Percentiles rank a stretch among this genome's conserved stretches.
These are phyloP conservation scores for Perognathus longimembris DNA, from an alignment of 2,113 vertebrate genomes.

Conservation along the genomic window DNA sequence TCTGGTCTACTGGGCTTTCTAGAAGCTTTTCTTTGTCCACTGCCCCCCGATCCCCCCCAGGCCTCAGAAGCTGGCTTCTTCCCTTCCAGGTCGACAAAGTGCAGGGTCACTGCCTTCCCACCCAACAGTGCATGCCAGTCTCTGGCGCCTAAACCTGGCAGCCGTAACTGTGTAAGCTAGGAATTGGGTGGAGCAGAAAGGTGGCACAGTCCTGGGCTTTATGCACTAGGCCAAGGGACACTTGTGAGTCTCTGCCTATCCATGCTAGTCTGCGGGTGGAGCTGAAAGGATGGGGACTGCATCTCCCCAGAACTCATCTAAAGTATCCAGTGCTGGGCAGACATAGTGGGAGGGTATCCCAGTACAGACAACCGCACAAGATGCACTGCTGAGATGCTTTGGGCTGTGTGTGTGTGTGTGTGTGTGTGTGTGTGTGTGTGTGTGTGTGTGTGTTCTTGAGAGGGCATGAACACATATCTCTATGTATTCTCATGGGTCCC, in stretches of 20 bases:
- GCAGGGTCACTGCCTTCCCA: background rate
- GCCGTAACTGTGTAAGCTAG: background rate
- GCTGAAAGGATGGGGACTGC: background rate
- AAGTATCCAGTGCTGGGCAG: background rate
- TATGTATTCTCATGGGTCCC: background rate
- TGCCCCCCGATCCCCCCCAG: background rate
- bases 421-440: background rate
- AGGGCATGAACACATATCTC: background rate
- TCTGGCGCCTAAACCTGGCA: background rate
- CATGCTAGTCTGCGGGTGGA: background rate
- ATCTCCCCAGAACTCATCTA: background rate
- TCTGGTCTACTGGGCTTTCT: conserved; percentile 31
- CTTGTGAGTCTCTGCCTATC: background rate
- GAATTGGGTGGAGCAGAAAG: background rate
- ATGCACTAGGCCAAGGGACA: background rate
- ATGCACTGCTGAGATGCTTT: background rate
- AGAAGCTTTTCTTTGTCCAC: conserved; percentile 70
- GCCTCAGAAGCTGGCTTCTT: background rate
- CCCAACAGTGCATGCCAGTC: background rate
- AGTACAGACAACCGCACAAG: background rate
- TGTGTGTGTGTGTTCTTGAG: background rate
- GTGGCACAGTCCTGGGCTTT: background rate
- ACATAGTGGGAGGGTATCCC: background rate
- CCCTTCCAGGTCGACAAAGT: background rate
- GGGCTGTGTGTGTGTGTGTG: background rate